Evolutionary conservation across 1,140 invertebrate genomes (phyloP).

Genomic region (Daktulosphaira vitifoliae): DNA sequence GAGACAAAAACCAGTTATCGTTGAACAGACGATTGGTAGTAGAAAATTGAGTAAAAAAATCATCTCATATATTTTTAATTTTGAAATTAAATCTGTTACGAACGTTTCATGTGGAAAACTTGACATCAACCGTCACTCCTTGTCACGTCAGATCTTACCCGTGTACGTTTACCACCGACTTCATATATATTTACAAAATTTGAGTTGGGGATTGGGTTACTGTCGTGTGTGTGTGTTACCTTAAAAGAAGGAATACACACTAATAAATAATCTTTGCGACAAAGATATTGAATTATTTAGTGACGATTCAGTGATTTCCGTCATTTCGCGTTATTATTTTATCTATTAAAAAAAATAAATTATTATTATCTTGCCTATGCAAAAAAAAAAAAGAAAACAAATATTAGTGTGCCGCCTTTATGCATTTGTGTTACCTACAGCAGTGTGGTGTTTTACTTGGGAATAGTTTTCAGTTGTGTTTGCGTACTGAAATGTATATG

Average conservation of each 20-base stretch:
- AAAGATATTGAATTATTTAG: too few relatives aligned
- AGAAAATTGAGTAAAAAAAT: too few relatives aligned
- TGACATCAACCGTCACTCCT: constrained; percentile 26
- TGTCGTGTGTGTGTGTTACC: too few relatives aligned
- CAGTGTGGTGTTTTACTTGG: constrained; percentile 10
- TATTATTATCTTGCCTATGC: neutral
- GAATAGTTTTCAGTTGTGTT: neutral
- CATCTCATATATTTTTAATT: neutral
- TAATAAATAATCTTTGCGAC: too few relatives aligned
- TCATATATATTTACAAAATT: neutral
- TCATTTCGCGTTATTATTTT: neutral
- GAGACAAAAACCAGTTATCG: too few relatives aligned
- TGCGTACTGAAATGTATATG: neutral
- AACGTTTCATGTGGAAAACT: constrained; percentile 24
- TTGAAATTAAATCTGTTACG: constrained; percentile 29
- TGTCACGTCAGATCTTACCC: constrained; percentile 18
- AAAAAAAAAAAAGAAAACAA: constrained; percentile 3
- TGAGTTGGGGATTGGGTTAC: constrained; percentile 27
- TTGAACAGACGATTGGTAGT: too few relatives aligned
- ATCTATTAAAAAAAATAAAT: neutral
- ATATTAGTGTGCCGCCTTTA: neutral
- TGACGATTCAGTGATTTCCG: neutral
- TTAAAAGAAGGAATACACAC: too few relatives aligned
- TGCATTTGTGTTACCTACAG: constrained; percentile 14
- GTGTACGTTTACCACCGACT: neutral